phyloP scores from a whole-genome alignment of 2,888 invertebrate species.

The Thecophora atra region DNA sequence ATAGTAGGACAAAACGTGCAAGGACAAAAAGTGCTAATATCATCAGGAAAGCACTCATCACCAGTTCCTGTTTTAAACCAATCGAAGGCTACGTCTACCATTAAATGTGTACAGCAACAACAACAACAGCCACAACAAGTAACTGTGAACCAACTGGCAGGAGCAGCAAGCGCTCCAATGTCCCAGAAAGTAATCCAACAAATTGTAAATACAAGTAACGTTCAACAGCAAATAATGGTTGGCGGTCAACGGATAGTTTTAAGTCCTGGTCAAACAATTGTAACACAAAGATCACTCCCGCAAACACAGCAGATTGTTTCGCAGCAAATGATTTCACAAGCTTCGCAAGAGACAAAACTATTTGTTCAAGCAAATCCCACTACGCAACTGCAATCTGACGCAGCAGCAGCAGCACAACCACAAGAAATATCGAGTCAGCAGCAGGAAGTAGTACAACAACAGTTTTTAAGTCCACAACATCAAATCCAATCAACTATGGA shows the following conservation, averaged over 20 bases:
- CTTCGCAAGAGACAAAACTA: slow-evolving; percentile 47
- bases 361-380: slow-evolving; percentile 52
- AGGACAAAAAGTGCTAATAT: slow-evolving; percentile 65
- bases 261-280: slow-evolving; percentile 65
- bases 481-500: slow-evolving; percentile 46
- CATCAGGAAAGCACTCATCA: slow-evolving; percentile 55
- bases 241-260: slow-evolving; percentile 65
- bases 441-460: slow-evolving; percentile 49
- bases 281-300: slow-evolving; percentile 62
- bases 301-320: slow-evolving; percentile 58
- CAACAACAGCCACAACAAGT: slow-evolving; percentile 54
- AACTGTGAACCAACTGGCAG: slow-evolving; percentile 49
- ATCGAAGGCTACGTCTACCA: slow-evolving; percentile 39
- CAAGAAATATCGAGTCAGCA: slow-evolving; percentile 11
- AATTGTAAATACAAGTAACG: slow-evolving; percentile 64
- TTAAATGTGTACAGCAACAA: slow-evolving; percentile 40
- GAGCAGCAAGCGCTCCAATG: slow-evolving; percentile 46
- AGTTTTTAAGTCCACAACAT: slow-evolving; percentile 57
- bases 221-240: slow-evolving; percentile 65
- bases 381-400: not conserved
- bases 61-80: slow-evolving; percentile 49
- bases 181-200: slow-evolving; percentile 66
- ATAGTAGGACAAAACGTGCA: slow-evolving; percentile 62
- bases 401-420: not conserved
- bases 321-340: slow-evolving; percentile 53